Conservation (phyloP, 2,888 invertebrate genomes). For the Drymonia ruficornis region DNA sequence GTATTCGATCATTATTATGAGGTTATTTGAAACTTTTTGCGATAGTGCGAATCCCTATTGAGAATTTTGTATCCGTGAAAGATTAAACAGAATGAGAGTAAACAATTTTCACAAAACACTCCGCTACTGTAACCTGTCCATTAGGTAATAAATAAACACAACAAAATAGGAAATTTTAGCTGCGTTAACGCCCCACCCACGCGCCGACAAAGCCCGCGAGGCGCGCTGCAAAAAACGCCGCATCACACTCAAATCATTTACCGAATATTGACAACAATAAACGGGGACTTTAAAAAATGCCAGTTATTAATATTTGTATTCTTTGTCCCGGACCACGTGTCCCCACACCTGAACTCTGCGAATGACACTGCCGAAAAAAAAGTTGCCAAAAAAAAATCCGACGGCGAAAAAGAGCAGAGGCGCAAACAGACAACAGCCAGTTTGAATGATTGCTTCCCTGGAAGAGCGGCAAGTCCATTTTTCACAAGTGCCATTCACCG, state of each 20-base stretch:
- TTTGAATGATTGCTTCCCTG: constrained; percentile 85
- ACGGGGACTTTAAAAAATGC: constrained; percentile 82
- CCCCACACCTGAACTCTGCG: constrained; percentile 82
- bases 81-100: background rate
- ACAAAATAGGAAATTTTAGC: constrained; percentile 66
- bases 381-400: constrained; percentile 71
- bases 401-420: constrained; percentile 80
- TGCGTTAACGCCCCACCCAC: constrained; percentile 68
- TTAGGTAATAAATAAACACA: constrained; percentile 79
- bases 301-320: constrained; percentile 83
- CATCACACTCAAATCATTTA: constrained; percentile 83
- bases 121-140: constrained; percentile 62
- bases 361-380: constrained; percentile 77
- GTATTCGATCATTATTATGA: too few species aligned
- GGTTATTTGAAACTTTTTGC: too few species aligned
- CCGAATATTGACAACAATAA: constrained; percentile 84
- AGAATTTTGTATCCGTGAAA: background rate
- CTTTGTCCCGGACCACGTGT: constrained; percentile 82
- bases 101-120: constrained; percentile 17
- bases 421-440: constrained; percentile 83
- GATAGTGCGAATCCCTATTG: background rate
- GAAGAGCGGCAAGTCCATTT: constrained; percentile 85
- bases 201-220: constrained; percentile 63
- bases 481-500: constrained; percentile 85
- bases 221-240: constrained; percentile 70